Evolutionary conservation across 2,888 invertebrate species (phyloP).

Genomic region (Cantharis rufa): DNA sequence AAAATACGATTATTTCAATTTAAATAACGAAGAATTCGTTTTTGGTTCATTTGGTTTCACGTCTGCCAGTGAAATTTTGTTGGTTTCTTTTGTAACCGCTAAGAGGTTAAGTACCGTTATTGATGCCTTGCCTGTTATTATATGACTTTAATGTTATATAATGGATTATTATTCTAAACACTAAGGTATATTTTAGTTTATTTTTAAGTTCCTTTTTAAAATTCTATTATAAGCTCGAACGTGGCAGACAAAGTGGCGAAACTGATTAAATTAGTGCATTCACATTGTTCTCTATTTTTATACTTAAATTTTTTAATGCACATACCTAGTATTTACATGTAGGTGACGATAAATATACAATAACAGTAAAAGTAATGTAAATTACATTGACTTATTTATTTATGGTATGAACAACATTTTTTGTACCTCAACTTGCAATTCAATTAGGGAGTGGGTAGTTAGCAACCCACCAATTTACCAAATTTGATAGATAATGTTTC

Average conservation of each 20-base stretch:
- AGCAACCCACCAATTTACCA: not conserved
- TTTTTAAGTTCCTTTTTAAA: not conserved
- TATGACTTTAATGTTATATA: not conserved
- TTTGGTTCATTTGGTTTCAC: not conserved
- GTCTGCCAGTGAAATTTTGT: not conserved
- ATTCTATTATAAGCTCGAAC: not conserved
- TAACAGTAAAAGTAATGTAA: not conserved
- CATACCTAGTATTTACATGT: not conserved
- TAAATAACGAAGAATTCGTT: not conserved
- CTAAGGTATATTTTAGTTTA: not conserved
- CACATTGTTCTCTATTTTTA: not conserved
- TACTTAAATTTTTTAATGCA: not conserved
- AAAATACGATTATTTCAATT: not conserved
- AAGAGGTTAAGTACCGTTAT: not conserved
- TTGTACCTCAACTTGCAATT: not conserved
- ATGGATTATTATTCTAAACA: not conserved
- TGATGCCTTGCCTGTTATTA: not conserved
- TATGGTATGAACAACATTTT: conserved; percentile 2
- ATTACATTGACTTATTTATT: not conserved
- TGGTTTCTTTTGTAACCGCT: not conserved
- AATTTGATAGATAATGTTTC: not conserved
- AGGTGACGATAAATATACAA: not conserved
- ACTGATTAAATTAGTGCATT: no score
- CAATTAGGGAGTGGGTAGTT: not conserved
- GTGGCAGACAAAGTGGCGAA: not conserved